phyloP scores from a whole-genome alignment of 2,888 invertebrate species.

The Helicoverpa assulta region DNA sequence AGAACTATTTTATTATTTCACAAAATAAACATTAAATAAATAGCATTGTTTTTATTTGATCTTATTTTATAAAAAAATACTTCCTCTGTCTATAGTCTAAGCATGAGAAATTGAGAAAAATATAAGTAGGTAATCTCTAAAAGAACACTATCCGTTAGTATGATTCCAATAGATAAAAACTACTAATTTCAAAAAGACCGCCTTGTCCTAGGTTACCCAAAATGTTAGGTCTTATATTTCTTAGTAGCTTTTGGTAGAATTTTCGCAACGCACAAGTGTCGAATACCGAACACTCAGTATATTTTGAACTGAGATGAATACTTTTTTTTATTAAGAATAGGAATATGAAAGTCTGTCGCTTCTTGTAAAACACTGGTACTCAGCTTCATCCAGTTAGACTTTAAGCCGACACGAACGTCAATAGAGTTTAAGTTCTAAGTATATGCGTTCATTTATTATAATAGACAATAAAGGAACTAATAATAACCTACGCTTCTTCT shows the following conservation, averaged over 20 bases:
- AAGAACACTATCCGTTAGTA: too few species aligned
- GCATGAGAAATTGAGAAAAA: too few species aligned
- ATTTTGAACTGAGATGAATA: background rate
- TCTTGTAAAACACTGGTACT: too few species aligned
- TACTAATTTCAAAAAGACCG: background rate
- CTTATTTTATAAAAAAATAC: background rate
- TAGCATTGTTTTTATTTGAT: background rate
- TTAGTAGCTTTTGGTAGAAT: background rate
- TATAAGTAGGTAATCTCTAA: too few species aligned
- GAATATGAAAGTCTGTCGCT: too few species aligned
- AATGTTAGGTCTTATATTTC: background rate
- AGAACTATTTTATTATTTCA: constrained; percentile 6
- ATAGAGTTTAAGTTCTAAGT: too few species aligned
- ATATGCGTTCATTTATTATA: too few species aligned
- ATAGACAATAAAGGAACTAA: too few species aligned
- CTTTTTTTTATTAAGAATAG: too few species aligned
- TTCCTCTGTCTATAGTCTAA: background rate
- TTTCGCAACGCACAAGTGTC: background rate
- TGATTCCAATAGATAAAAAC: background rate
- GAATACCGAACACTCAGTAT: background rate
- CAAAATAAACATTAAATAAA: constrained; percentile 23
- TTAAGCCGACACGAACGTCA: too few species aligned
- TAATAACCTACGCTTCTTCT: too few species aligned
- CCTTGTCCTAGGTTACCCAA: background rate
- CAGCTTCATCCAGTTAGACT: too few species aligned